Percentiles rank a stretch among this genome's conserved stretches.
phyloP scores from a whole-genome alignment of 2,888 invertebrate genomes.

The Schizotus pectinicornis region DNA sequence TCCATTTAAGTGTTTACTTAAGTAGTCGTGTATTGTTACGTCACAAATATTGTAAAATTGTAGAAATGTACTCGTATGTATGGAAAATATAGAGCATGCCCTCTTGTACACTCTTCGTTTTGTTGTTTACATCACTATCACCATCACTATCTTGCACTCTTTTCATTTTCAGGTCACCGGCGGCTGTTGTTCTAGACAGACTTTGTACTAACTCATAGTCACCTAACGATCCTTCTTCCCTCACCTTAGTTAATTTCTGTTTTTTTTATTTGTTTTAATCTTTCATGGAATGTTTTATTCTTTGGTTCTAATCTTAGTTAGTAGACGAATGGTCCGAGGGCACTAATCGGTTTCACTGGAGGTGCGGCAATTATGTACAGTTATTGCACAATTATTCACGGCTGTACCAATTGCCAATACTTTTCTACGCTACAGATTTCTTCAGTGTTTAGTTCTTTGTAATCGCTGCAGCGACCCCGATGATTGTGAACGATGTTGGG shows the following conservation, averaged over 20 bases:
- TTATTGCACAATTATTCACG: no score
- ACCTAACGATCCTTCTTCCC: constrained; percentile 4
- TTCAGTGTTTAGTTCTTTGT: no score
- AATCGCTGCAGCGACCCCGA: no score
- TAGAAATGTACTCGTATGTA: constrained; percentile 39
- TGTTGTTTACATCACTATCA: constrained; percentile 42
- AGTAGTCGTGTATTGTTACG: constrained; percentile 11
- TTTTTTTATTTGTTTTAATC: constrained; percentile 17
- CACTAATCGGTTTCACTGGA: no score
- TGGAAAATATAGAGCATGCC: constrained; percentile 48
- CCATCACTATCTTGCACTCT: constrained; percentile 49
- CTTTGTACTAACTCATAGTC: constrained; percentile 26
- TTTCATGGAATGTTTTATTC: constrained; percentile 35
- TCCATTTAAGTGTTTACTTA: constrained; percentile 13
- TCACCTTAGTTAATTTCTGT: constrained; percentile 1
- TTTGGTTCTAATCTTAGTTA: constrained; percentile 3
- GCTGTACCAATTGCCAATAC: no score
- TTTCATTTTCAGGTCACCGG: constrained; percentile 69
- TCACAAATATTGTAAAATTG: constrained; percentile 5
- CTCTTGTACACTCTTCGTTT: constrained; percentile 38
- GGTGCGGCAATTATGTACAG: no score
- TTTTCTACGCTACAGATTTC: no score
- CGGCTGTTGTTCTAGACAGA: constrained; percentile 66
- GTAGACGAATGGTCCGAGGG: background rate
- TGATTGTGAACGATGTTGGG: no score